Evolutionary conservation across 30 jellyfish, hydroid and myxozoan species (phyloP).

Genomic region (Aurelia coerulea): DNA sequence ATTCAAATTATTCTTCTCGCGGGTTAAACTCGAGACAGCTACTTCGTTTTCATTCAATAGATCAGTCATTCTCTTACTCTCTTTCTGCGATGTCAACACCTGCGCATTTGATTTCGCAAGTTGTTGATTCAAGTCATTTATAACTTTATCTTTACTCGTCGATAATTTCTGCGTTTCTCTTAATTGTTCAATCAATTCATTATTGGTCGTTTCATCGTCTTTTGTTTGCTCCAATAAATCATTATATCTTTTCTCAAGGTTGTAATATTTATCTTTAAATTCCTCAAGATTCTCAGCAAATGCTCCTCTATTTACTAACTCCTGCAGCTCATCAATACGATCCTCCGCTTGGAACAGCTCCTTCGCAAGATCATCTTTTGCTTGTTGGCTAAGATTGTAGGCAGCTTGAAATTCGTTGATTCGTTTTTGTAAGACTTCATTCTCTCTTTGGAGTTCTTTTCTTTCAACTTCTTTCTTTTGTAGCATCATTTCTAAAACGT

Average conservation of each 20-base stretch:
- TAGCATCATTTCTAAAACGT: conserved; percentile 70
- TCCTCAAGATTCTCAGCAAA: conserved; percentile 42
- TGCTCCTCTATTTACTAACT: conserved; percentile 29
- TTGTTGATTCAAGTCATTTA: conserved; percentile 63
- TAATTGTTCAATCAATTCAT: conserved; percentile 54
- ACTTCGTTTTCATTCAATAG: conserved; percentile 32
- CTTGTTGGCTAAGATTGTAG: conserved; percentile 41
- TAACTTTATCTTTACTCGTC: conserved; percentile 53
- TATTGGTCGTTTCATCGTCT: conserved; percentile 63
- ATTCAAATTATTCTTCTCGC: conserved; percentile 40
- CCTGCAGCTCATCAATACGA: conserved; percentile 66
- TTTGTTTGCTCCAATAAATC: conserved; percentile 50
- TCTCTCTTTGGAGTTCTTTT: conserved; percentile 57
- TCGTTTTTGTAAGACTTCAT: conserved; percentile 50
- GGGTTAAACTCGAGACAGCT: conserved; percentile 19
- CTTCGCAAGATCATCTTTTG: conserved; percentile 71
- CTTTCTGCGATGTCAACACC: conserved; percentile 36
- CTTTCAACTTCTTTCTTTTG: conserved; percentile 64
- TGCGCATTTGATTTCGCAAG: conserved; percentile 47
- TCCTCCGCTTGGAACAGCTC: conserved; percentile 74
- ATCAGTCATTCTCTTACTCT: conserved; percentile 35
- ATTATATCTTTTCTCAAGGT: conserved; percentile 44
- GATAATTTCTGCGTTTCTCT: conserved; percentile 67
- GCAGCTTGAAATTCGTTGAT: conserved; percentile 60
- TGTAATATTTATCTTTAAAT: conserved; percentile 28